Conservation (phyloP, 1,140 invertebrate species). For the Cydia strobilella region DNA sequence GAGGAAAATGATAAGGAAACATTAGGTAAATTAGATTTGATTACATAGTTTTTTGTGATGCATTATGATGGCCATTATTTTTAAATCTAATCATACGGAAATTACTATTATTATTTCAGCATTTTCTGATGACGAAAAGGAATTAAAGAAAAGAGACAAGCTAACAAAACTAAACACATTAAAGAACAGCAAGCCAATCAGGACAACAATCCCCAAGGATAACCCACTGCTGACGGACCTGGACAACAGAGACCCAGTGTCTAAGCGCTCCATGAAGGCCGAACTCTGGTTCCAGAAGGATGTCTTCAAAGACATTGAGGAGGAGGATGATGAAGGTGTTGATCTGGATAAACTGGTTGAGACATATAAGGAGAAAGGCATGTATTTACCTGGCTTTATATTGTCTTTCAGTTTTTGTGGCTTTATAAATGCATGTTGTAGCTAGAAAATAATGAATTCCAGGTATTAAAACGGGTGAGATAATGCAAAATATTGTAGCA, state of each 20-base stretch:
- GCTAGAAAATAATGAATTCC: no score
- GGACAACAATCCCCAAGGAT: conserved; percentile 66
- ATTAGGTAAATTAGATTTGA: conserved; percentile 71
- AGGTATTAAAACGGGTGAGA: no score
- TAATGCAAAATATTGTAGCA: no score
- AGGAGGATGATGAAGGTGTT: conserved; percentile 91
- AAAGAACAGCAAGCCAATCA: conserved; percentile 67
- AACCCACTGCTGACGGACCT: conserved; percentile 94
- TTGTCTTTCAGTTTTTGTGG: no score
- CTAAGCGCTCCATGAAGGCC: conserved; percentile 87
- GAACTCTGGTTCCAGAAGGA: conserved; percentile 95
- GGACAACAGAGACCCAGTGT: conserved; percentile 87
- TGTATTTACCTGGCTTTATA: conserved; percentile 27
- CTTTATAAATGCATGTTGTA: no score
- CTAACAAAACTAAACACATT: conserved; percentile 72
- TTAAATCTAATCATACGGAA: no score
- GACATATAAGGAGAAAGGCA: conserved; percentile 87
- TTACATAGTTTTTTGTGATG: no score
- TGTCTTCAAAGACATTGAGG: conserved; percentile 90
- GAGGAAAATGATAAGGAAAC: conserved; percentile 81
- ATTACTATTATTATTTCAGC: no score
- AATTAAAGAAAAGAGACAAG: conserved; percentile 66
- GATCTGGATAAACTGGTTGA: conserved; percentile 91
- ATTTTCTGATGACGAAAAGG: conserved; percentile 79
- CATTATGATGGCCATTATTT: no score